A percentile compares a stretch with the other conserved stretches of the same genome.
These are phyloP conservation scores for Esox masquinongy DNA, from an alignment of 2,797 vertebrate genomes.

Conservation along the genomic window DNA sequence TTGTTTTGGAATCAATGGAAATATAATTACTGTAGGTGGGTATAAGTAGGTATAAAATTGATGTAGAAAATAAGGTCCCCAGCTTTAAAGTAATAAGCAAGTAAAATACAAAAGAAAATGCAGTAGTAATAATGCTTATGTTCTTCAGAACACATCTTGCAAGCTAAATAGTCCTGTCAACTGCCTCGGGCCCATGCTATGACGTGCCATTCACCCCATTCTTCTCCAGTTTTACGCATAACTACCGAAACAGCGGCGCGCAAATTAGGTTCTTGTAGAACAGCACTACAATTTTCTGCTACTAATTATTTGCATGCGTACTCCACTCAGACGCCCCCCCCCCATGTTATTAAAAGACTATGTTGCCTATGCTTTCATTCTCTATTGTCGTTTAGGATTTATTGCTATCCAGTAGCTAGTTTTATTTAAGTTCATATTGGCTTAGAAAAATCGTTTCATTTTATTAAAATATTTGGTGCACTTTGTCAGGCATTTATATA, in stretches of 20 bases:
- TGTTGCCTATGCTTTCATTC: not conserved
- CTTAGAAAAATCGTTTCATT: not conserved
- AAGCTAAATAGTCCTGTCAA: constrained; percentile 7
- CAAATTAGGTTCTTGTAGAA: constrained; percentile 63
- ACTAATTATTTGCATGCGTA: constrained; percentile 47
- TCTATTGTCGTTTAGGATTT: not conserved
- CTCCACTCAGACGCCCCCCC: not conserved
- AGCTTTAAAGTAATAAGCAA: not conserved
- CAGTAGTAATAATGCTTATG: not conserved
- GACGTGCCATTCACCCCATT: constrained; percentile 36
- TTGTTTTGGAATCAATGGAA: too few relatives aligned
- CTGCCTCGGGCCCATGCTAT: constrained; percentile 21
- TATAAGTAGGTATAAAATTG: too few relatives aligned
- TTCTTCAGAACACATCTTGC: not conserved
- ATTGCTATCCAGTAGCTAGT: not conserved
- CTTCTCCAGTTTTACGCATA: constrained; percentile 59
- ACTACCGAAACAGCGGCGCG: constrained; percentile 59
- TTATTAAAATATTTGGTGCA: not conserved
- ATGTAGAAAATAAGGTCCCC: too few relatives aligned
- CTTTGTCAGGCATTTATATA: not conserved
- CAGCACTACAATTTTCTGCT: constrained; percentile 63
- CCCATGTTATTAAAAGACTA: not conserved
- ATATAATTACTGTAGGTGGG: too few relatives aligned
- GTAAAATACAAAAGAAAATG: not conserved
- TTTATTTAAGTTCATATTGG: not conserved